phyloP scores from a whole-genome alignment of 2,888 invertebrate species.

The Melangyna quadrimaculata region DNA sequence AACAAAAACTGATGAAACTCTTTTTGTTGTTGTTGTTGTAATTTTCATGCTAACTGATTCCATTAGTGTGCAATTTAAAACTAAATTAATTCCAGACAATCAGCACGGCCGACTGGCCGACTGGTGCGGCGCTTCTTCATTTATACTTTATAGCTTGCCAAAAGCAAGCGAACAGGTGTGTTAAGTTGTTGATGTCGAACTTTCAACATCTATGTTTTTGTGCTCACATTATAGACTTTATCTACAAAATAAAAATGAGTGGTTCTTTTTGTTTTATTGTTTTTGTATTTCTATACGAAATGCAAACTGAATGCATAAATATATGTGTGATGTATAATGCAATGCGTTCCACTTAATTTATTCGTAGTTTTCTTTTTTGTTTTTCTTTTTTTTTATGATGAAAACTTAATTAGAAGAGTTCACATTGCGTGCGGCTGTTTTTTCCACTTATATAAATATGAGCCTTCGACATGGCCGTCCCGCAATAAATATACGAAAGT shows the following conservation, averaged over 20 bases:
- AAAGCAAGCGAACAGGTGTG: constrained; percentile 45
- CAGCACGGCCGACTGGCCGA: no score
- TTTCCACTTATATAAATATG: constrained; percentile 60
- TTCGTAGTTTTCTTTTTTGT: constrained; percentile 38
- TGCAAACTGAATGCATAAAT: constrained; percentile 9
- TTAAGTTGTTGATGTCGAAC: constrained; percentile 41
- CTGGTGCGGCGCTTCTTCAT: not conserved
- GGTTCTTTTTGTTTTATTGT: not conserved
- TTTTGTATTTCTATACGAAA: not conserved
- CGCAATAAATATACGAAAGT: constrained; percentile 47
- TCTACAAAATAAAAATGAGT: not conserved
- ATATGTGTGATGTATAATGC: not conserved
- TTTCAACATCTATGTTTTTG: constrained; percentile 37
- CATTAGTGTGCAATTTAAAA: constrained; percentile 40
- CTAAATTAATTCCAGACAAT: constrained; percentile 29
- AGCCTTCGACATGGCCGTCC: constrained; percentile 56
- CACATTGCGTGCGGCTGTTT: constrained; percentile 61
- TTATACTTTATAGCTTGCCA: not conserved
- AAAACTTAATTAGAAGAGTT: constrained; percentile 69
- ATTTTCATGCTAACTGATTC: constrained; percentile 28
- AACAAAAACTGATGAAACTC: not conserved
- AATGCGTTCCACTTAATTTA: constrained; percentile 40
- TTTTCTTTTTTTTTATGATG: constrained; percentile 28
- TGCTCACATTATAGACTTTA: constrained; percentile 15
- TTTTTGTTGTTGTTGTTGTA: no score